Conservation (phyloP, 1,140 invertebrate species). For the Cydia strobilella region DNA sequence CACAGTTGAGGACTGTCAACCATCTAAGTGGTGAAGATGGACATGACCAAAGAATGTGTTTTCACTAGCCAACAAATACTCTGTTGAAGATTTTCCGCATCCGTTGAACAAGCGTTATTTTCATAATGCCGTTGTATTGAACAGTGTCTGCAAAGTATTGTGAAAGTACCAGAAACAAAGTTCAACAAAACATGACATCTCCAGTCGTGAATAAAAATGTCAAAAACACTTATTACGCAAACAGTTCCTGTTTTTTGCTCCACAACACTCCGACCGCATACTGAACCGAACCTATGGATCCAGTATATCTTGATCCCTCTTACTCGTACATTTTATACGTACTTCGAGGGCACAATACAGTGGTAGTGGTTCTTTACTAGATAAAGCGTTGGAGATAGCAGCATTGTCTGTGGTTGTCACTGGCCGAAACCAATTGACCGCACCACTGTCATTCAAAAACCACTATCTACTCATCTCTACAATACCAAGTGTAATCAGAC, state of each 20-base stretch:
- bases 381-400: conserved; percentile 3
- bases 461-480: not conserved
- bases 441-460: not conserved
- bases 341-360: not conserved
- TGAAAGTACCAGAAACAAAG: not conserved
- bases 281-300: not conserved
- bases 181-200: not conserved
- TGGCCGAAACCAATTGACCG: conserved; percentile 13
- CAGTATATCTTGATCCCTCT: not conserved
- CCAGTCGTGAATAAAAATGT: conserved; percentile 3
- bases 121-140: not conserved
- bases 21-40: too few relatives aligned
- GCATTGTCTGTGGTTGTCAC: conserved; percentile 27
- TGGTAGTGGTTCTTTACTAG: not conserved
- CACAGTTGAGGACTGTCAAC: too few relatives aligned
- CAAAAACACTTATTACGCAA: conserved; percentile 1
- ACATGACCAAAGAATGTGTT: too few relatives aligned
- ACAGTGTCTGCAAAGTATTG: not conserved
- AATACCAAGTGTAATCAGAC: not conserved
- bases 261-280: not conserved
- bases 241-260: not conserved
- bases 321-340: not conserved
- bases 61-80: too few relatives aligned
- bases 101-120: too few relatives aligned
- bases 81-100: too few relatives aligned